Base-by-base conservation (phyloP, 2,113 vertebrate genomes). In the Nothocercus julius region DNA sequence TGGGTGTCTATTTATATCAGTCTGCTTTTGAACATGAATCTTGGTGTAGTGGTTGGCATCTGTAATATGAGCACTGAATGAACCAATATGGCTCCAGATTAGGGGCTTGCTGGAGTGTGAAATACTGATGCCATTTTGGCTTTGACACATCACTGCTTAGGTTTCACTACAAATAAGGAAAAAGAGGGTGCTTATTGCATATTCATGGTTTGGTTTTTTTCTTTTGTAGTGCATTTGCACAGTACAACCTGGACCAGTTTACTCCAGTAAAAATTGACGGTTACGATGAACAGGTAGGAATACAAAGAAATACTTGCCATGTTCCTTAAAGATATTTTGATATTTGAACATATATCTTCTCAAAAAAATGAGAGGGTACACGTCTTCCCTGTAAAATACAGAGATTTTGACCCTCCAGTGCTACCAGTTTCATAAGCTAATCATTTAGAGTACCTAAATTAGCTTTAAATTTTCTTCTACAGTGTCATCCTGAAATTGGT, bases 211-310 rank as follows among this genome's bases (percentile, higher is more conserved):
- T 0, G 19, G 47, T 5, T 49, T 85, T 82, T 93, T 94, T 13
- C 92, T 90, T 89, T 96, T 96, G 32, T 93, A 99, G 99, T 98
- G 99, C 99, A 38, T 99, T 99, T 99, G 99, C 99, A 97, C 99
- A 99, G 95, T 99, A 99, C 97, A 99, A 99, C 97, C 96, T 99
- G 98, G 99, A 99, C 98, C 99, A 99, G 98, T 99, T 99, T 97
- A 99, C 99, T 85, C 99, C 99, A 49, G 99, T 99, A 96, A 99
- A 99, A 98, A 94, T 99, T 85, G 98, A 99, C 91, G 98, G 99
- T 96, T 99, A 99, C 10, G 99, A 99, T 59, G 99, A 99, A 93
- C 99, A 99, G 99, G 99, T 99, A 99, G 88, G 96, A 95, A 45
- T 94, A 32, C 24, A 79, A 9, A 15, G 0, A 85, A 81, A 63